Evolutionary conservation across 1,140 invertebrate species (phyloP).

Genomic region (Drosophila neocordata): DNA sequence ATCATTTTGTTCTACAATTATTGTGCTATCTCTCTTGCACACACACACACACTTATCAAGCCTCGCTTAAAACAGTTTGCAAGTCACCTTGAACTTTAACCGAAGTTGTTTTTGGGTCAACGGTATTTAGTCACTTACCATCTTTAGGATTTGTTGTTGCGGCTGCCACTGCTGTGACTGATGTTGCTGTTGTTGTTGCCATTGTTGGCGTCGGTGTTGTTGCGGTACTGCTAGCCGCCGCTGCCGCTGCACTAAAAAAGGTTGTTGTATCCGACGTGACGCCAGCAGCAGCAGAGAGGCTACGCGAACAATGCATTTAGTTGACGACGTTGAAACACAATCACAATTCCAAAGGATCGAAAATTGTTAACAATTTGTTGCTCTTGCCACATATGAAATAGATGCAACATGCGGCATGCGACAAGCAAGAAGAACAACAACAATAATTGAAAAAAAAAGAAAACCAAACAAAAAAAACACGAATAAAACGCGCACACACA

Average conservation of each 20-base stretch:
- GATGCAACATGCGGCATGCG: slow-evolving; percentile 35
- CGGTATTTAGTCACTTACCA: slow-evolving; percentile 53
- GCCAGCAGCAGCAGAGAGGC: slow-evolving; percentile 74
- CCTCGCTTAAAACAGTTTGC: background rate
- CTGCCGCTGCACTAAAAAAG: slow-evolving; percentile 61
- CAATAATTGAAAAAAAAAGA: background rate
- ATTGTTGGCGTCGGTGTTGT: slow-evolving; percentile 68
- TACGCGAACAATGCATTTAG: slow-evolving; percentile 78
- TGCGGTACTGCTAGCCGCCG: slow-evolving; percentile 37
- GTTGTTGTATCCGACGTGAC: slow-evolving; percentile 67
- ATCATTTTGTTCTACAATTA: too few species aligned
- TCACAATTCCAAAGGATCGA: slow-evolving; percentile 7
- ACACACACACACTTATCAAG: background rate
- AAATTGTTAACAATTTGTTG: slow-evolving; percentile 18
- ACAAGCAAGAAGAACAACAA: background rate
- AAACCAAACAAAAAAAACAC: slow-evolving; percentile 27
- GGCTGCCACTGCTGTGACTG: slow-evolving; percentile 23
- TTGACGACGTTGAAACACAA: slow-evolving; percentile 30
- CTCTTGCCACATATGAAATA: slow-evolving; percentile 1
- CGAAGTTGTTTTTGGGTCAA: slow-evolving; percentile 42
- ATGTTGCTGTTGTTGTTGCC: slow-evolving; percentile 59
- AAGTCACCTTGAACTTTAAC: background rate
- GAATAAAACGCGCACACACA: slow-evolving; percentile 3
- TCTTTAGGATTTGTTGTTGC: slow-evolving; percentile 69
- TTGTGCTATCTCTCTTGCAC: background rate